Conservation (phyloP, 2,113 vertebrate genomes). For the Litocranius walleri region DNA sequence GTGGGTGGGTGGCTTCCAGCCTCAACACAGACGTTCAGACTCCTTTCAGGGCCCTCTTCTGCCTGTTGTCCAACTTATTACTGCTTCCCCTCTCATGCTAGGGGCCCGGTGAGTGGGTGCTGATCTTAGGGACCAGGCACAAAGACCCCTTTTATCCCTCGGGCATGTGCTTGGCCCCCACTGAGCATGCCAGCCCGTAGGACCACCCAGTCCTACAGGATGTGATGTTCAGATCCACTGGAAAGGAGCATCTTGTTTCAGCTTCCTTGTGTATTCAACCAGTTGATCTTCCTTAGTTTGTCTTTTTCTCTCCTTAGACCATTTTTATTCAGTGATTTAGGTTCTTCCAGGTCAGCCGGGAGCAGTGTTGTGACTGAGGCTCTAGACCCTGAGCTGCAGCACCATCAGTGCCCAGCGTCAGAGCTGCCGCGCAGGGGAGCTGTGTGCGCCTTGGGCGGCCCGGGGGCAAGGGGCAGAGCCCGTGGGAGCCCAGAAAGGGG, state of each 20-base stretch:
- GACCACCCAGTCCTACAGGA: neutral
- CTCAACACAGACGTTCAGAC: no score
- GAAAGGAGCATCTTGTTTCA: neutral
- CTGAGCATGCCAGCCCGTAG: neutral
- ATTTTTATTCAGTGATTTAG: neutral
- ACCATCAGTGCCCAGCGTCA: rapidly evolving
- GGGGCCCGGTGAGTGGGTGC: neutral
- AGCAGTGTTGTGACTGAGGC: neutral
- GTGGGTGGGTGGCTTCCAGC: neutral
- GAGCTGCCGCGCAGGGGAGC: neutral
- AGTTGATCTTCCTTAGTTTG: neutral
- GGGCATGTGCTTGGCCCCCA: no score
- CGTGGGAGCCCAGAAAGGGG: rapidly evolving
- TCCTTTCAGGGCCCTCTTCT: neutral
- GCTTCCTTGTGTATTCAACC: neutral
- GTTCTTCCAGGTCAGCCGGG: neutral
- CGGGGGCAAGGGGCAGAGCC: no score
- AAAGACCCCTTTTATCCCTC: neutral
- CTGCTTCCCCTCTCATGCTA: neutral
- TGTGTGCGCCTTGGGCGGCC: rapidly evolving
- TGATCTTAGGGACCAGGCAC: neutral
- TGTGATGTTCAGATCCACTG: neutral
- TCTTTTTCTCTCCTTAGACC: neutral
- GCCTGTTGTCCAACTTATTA: neutral
- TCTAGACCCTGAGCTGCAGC: neutral